A percentile compares a stretch with the other conserved stretches of the same genome.
Conservation (phyloP, 2,888 invertebrate genomes). For the Dichetophora obliterata region DNA sequence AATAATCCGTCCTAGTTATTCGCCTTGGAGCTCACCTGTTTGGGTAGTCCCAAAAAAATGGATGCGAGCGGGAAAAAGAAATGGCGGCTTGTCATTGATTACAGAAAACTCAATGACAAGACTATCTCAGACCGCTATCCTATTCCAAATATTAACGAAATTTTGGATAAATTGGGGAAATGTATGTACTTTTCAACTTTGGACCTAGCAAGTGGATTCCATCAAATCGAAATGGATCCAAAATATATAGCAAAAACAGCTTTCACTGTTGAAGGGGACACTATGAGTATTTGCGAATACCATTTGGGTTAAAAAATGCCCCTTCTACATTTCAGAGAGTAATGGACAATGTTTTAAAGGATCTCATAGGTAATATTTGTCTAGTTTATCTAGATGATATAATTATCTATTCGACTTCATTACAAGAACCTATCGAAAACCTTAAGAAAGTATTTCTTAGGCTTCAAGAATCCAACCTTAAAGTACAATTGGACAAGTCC, state of each 20-base stretch:
- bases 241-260: no score
- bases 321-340: slow-evolving; percentile 16
- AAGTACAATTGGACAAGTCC: background rate
- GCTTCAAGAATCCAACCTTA: background rate
- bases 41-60: background rate
- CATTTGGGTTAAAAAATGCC: background rate
- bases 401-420: no score
- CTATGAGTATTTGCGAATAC: no score
- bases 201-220: no score
- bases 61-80: slow-evolving; percentile 35
- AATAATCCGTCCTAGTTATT: background rate
- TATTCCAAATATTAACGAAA: no score
- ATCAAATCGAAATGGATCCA: no score
- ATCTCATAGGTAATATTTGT: slow-evolving; percentile 19
- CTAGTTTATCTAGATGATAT: background rate
- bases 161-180: no score
- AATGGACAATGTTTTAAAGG: slow-evolving; percentile 11
- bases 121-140: no score
- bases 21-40: no score
- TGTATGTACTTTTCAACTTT: no score
- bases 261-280: no score
- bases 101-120: slow-evolving; percentile 32
- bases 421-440: no score
- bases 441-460: background rate
- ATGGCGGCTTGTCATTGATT: slow-evolving; percentile 41